Evolutionary conservation across 2,888 invertebrate species (phyloP), one percentile per base, ranked within the genome.

Genomic region (Anaspis maculata): DNA sequence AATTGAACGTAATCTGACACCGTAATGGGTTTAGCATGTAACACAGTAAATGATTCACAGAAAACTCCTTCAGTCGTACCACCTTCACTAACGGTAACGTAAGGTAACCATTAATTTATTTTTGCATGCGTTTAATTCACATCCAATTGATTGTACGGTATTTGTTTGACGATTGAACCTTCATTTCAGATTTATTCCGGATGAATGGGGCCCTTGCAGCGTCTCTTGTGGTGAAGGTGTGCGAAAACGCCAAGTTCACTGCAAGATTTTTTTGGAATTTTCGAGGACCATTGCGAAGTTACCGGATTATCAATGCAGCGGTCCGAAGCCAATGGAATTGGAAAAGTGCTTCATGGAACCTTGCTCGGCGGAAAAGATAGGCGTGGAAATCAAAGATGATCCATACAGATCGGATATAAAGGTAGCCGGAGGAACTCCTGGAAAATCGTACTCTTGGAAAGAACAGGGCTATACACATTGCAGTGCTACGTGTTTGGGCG

Each of bases 251-350:
- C 78, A 82, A 50, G 92, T 92, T n/a, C 80, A 85, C 50, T 97
- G 97, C 69, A 90, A 89, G 70, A 92, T 95, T 52, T 92, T 87
- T 66, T 70, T 95, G 41, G 90, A 91, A 63, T 92, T 91, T 64
- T 88, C 91, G 35, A 75, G 83, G 46, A 90, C 90, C 1, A 82
- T 89, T 31, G 89, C 88, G 3, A 86, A 83, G 47, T 70, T 94
- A 6, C 89, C 91, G 1, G 91, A 94, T 57, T 76, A 77, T 31
- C 82, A 91, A 56, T 95, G 95, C 59, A 77, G 82, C 50, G 91
- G 90, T 0, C 79, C 78, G 0, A 90, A 88, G 56, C 92, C 94
- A 0, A 62, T 75, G 0, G 84, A 86, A 47, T 78, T 77, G 0
- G 89, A 91, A 57, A 72, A 80, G 52, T 95, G 94, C 56, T 76